A percentile compares a stretch with the other conserved stretches of the same genome.
phyloP scores from a whole-genome alignment of 2,113 vertebrate species.

The Sakesphorus luctuosus region DNA sequence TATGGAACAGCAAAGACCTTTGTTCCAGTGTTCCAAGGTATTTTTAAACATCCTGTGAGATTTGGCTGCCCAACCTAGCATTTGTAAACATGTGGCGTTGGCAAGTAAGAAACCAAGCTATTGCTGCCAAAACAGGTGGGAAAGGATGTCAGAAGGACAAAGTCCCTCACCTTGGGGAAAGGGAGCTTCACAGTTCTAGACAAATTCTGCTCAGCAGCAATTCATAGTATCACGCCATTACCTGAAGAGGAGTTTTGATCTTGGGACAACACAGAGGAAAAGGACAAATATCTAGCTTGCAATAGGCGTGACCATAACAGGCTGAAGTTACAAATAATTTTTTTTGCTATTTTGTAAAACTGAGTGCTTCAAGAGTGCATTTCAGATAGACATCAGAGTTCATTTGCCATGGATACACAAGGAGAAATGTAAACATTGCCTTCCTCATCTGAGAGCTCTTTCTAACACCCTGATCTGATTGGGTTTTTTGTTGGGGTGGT shows the following conservation, averaged over 20 bases:
- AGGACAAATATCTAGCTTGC: neutral
- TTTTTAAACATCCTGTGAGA: conserved; percentile 41
- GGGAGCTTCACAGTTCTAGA: neutral
- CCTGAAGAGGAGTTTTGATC: neutral
- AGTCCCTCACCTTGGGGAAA: neutral
- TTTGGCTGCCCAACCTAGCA: neutral
- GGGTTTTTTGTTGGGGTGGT: neutral
- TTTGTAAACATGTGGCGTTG: neutral
- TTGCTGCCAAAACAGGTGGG: neutral
- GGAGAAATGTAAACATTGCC: neutral
- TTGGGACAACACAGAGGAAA: neutral
- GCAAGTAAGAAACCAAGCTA: neutral
- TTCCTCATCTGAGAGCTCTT: neutral
- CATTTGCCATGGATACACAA: neutral
- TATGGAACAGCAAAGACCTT: neutral
- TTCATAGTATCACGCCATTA: neutral
- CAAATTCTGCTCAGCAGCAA: neutral
- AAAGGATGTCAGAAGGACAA: neutral
- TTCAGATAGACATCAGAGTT: neutral
- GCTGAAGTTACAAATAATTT: neutral
- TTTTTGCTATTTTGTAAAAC: neutral
- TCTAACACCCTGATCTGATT: neutral
- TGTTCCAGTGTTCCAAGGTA: neutral
- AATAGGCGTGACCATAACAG: neutral
- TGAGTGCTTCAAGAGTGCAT: neutral